These are phyloP conservation scores for Andricus curvator DNA, from an alignment of 2,888 invertebrate species.

Conservation along the genomic window DNA sequence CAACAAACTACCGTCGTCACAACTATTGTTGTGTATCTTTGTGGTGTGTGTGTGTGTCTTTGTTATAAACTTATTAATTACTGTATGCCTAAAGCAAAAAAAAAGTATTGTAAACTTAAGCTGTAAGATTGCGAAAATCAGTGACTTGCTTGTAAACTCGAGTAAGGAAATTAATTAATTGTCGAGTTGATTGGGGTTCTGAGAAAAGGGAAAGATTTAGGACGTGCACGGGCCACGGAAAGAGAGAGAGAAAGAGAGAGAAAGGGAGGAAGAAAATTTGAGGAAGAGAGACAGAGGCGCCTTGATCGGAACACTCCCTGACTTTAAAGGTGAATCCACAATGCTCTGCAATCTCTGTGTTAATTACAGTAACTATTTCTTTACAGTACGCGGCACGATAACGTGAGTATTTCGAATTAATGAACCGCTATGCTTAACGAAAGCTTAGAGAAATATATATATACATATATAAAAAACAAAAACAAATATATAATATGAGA, in stretches of 20 bases:
- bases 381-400: constrained; percentile 75
- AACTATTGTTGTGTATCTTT: constrained; percentile 54
- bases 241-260: constrained; percentile 67
- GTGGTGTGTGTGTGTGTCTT: constrained; percentile 57
- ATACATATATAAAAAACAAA: constrained; percentile 56
- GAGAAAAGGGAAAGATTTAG: constrained; percentile 70
- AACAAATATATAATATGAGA: constrained; percentile 19
- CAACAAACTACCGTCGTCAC: constrained; percentile 42
- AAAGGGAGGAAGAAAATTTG: constrained; percentile 65
- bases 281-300: constrained; percentile 72
- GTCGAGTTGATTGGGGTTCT: constrained; percentile 51
- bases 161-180: constrained; percentile 54
- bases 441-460: constrained; percentile 54
- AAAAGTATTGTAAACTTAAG: constrained; percentile 59
- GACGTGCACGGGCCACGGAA: constrained; percentile 74
- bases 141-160: constrained; percentile 50
- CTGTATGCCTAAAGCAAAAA: constrained; percentile 56
- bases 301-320: constrained; percentile 74
- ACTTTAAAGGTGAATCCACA: constrained; percentile 78
- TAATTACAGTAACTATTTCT: constrained; percentile 73
- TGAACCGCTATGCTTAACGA: constrained; percentile 72
- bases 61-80: constrained; percentile 48
- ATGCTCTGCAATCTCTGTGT: constrained; percentile 78
- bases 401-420: constrained; percentile 75
- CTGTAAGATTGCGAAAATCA: constrained; percentile 42